These are phyloP conservation scores for Hyposmocoma kahamanoa DNA, from an alignment of 1,140 invertebrate genomes.

Conservation along the genomic window DNA sequence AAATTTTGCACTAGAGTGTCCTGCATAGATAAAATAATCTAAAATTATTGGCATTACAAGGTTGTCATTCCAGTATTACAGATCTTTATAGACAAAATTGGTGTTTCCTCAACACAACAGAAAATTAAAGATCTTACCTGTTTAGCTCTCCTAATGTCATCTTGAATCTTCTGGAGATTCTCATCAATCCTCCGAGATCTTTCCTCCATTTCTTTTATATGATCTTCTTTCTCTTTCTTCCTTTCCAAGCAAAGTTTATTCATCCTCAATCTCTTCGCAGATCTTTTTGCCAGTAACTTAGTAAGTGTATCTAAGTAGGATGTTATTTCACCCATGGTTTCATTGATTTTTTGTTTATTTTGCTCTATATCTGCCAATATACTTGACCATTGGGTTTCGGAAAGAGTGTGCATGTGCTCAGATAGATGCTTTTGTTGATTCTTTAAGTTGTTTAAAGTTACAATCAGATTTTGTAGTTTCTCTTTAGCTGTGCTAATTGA, in stretches of 20 bases:
- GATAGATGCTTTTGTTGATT: slow-evolving; percentile 56
- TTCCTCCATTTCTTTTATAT: slow-evolving; percentile 53
- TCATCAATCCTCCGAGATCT: slow-evolving; percentile 75
- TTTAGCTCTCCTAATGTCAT: slow-evolving; percentile 77
- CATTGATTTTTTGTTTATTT: slow-evolving; percentile 65
- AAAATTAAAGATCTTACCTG: slow-evolving; percentile 51
- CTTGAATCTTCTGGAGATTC: slow-evolving; percentile 76
- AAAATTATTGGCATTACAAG: background rate
- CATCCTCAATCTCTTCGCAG: slow-evolving; percentile 73
- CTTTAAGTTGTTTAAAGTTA: slow-evolving; percentile 60
- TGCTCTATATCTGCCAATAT: slow-evolving; percentile 60
- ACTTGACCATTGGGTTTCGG: slow-evolving; percentile 72
- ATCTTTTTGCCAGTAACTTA: slow-evolving; percentile 68
- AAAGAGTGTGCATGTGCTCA: slow-evolving; percentile 55
- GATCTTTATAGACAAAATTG: background rate
- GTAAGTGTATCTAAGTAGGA: slow-evolving; percentile 61
- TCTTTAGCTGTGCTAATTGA: slow-evolving; percentile 45
- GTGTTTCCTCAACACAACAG: background rate
- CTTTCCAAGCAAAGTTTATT: slow-evolving; percentile 63
- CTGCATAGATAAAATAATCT: too few relatives aligned
- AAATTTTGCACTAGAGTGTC: too few relatives aligned
- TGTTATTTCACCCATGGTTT: slow-evolving; percentile 52
- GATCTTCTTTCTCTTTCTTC: slow-evolving; percentile 57
- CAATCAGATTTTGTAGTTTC: slow-evolving; percentile 42
- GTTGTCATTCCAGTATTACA: background rate